phyloP scores from a whole-genome alignment of 1,140 invertebrate genomes.

The Marisa cornuarietis region DNA sequence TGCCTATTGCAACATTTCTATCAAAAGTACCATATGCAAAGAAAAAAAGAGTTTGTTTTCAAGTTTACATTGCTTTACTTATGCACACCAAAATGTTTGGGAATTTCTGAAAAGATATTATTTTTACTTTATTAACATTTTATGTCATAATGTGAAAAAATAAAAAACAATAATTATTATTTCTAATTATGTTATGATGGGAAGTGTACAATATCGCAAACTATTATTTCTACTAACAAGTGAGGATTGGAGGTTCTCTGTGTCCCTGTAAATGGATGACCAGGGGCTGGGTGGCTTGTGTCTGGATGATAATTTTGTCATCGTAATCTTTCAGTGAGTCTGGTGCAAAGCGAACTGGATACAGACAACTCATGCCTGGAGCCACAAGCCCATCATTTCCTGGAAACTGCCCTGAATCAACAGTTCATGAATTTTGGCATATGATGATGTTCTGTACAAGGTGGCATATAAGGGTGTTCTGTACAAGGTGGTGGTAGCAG shows the following conservation, averaged over 20 bases:
- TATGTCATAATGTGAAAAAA: no score
- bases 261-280: conserved; percentile 53
- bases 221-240: conserved; percentile 45
- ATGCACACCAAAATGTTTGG: no score
- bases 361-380: conserved; percentile 64
- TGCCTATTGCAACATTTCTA: no score
- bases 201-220: background rate
- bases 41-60: no score
- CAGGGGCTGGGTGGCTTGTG: conserved; percentile 54
- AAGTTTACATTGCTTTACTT: no score
- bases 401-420: conserved; percentile 64
- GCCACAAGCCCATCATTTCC: conserved; percentile 64
- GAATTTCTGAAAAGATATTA: background rate
- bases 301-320: conserved; percentile 62
- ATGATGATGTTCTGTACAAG: no score
- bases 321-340: conserved; percentile 63
- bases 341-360: conserved; percentile 62
- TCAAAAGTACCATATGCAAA: no score
- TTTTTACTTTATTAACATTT: background rate
- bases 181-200: background rate
- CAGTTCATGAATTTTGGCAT: background rate
- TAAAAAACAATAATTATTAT: no score
- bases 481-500: no score
- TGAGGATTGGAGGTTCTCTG: conserved; percentile 57
- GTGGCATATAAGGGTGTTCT: no score